Evolutionary conservation across 2,797 vertebrate species (phyloP).

Genomic region (Champsocephalus esox): DNA sequence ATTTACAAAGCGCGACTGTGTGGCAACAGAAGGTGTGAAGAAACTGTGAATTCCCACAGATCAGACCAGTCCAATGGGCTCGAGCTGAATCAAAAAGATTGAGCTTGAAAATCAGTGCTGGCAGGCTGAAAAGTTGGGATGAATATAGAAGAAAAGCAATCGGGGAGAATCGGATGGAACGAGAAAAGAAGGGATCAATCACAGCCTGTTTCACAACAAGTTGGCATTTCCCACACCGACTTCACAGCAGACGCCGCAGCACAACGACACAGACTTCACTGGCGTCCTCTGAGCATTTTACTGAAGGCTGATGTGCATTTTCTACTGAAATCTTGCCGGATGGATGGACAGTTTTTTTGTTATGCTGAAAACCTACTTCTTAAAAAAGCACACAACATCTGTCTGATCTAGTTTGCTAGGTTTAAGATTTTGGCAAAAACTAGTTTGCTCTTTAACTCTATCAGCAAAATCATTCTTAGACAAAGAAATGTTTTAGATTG

Average conservation of each 20-base stretch:
- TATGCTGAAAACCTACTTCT: constrained; percentile 59
- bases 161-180: constrained; percentile 1
- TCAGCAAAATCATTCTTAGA: no score
- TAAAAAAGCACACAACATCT: constrained; percentile 57
- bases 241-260: constrained; percentile 36
- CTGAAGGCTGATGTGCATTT: constrained; percentile 29
- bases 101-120: constrained; percentile 32
- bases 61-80: constrained; percentile 30
- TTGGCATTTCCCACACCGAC: constrained; percentile 43
- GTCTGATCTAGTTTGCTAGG: no score
- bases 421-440: no score
- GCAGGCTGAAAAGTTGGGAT: constrained; percentile 31
- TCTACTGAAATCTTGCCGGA: constrained; percentile 20
- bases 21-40: constrained; percentile 60
- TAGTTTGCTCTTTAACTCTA: no score
- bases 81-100: constrained; percentile 31
- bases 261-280: constrained; percentile 1
- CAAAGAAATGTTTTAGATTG: no score
- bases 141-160: constrained; percentile 9
- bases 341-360: constrained; percentile 31
- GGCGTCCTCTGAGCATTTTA: constrained; percentile 11
- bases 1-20: constrained; percentile 52
- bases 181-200: constrained; percentile 33
- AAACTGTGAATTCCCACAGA: constrained; percentile 25
- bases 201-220: constrained; percentile 18